phyloP scores from a whole-genome alignment of 2,113 vertebrate genomes.

The Hypocryptadius cinnamomeus region DNA sequence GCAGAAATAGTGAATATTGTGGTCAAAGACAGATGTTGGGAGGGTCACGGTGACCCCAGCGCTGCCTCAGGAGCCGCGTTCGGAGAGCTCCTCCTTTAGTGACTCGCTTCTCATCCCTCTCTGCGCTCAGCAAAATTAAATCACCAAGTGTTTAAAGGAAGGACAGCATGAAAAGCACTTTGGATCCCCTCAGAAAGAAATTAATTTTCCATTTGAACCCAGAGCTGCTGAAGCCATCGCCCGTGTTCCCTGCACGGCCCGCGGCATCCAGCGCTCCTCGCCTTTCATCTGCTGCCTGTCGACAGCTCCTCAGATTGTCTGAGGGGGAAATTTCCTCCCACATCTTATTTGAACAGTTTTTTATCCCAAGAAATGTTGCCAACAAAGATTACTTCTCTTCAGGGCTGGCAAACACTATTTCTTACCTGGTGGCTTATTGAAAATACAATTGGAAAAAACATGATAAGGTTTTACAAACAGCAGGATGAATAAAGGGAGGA shows the following conservation, averaged over 20 bases:
- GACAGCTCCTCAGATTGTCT: neutral
- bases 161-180: neutral
- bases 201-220: neutral
- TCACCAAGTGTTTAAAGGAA: neutral
- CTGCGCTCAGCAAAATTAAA: neutral
- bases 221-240: neutral
- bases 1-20: neutral
- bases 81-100: neutral
- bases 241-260: neutral
- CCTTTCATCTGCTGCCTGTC: neutral
- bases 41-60: fast-evolving
- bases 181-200: neutral
- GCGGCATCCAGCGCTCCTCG: neutral
- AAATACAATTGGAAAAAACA: neutral
- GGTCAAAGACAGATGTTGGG: neutral
- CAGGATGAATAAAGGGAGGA: neutral
- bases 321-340: conserved; percentile 9
- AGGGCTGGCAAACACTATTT: neutral
- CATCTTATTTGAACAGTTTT: neutral
- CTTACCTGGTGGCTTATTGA: neutral
- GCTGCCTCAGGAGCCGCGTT: fast-evolving
- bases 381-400: neutral
- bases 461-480: neutral
- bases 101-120: fast-evolving
- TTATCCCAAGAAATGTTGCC: neutral